Conservation (phyloP, 2,113 vertebrate species). For the Amazona guildingii region DNA sequence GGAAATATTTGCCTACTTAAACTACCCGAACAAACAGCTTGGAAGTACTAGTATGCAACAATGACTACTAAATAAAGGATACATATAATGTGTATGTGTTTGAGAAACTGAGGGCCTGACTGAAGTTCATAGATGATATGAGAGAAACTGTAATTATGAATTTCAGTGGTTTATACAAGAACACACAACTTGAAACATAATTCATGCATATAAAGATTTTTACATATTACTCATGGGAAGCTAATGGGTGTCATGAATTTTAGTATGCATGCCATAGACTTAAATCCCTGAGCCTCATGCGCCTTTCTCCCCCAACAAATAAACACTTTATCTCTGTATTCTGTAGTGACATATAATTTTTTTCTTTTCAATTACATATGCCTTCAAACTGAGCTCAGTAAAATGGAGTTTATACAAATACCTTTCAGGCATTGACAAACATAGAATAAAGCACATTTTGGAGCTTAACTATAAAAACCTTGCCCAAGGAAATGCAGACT, state of each 20-base stretch:
- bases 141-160: not conserved
- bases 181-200: not conserved
- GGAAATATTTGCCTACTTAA: not conserved
- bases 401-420: not conserved
- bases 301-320: not conserved
- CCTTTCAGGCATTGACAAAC: not conserved
- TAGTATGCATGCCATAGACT: not conserved
- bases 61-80: not conserved
- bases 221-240: not conserved
- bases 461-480: not conserved
- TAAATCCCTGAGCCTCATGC: not conserved
- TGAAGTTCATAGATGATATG: not conserved
- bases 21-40: not conserved
- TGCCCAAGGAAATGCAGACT: not conserved
- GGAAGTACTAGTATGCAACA: not conserved
- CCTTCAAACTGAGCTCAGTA: not conserved
- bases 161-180: not conserved
- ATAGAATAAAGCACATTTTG: not conserved
- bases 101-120: not conserved
- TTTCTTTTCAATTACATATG: not conserved
- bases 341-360: not conserved
- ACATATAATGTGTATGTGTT: not conserved
- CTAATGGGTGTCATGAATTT: not conserved
- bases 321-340: not conserved
- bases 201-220: not conserved